Conservation (phyloP, 2,888 invertebrate species). For the Neoascia interrupta region DNA sequence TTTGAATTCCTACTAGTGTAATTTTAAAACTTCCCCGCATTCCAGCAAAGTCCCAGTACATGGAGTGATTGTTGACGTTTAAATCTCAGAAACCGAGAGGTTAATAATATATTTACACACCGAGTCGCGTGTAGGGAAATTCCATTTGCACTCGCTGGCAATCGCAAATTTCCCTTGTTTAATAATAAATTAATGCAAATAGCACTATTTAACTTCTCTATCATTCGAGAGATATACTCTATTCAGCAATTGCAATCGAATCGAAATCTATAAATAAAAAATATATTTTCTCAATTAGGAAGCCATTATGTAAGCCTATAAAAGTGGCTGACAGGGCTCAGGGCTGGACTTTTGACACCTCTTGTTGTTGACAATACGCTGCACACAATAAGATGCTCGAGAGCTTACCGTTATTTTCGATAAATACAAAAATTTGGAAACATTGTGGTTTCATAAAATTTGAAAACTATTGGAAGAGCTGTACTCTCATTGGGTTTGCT, state of each 20-base stretch:
- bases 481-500: constrained; percentile 10
- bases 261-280: constrained; percentile 13
- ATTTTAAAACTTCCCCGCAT: no score
- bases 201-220: no score
- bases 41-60: no score
- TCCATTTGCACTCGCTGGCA: background rate
- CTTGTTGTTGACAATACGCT: background rate
- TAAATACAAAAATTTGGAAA: constrained; percentile 68
- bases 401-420: constrained; percentile 54
- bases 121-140: constrained; percentile 13
- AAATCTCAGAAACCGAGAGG: background rate
- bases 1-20: no score
- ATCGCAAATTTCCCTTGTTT: background rate
- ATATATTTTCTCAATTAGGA: no score
- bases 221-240: background rate
- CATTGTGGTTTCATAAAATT: constrained; percentile 59
- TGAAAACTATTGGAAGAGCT: constrained; percentile 20
- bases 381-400: constrained; percentile 38
- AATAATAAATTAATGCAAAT: background rate
- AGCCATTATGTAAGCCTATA: no score
- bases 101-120: background rate
- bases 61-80: background rate
- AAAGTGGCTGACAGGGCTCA: no score
- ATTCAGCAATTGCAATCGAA: constrained; percentile 23
- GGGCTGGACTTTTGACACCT: background rate